Base-by-base conservation (phyloP, 2,797 vertebrate species). In the Hypotaenidia okinawae region DNA sequence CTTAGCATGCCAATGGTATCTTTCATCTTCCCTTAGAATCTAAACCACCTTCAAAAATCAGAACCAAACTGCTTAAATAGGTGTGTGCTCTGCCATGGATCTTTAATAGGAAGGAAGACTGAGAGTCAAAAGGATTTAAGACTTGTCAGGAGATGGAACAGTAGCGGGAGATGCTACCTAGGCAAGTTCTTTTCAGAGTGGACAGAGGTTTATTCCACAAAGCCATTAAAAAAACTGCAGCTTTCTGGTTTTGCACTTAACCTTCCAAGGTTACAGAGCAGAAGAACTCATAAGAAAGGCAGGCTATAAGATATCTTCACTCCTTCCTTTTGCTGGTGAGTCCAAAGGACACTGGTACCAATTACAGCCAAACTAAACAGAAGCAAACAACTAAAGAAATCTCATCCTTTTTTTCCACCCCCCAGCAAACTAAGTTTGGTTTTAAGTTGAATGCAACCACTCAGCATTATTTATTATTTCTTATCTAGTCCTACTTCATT, bases 401-500 rank as follows among this genome's bases (percentile, higher is more conserved):
- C 6, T 41, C 28, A 32, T 19, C 3, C 6, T 27, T 2, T n/a
- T 54, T 61, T 47, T 19, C 51, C 70, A 23, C 17, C 30, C 17
- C 49, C 23, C 23, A 45, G 4, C 6, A 81, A 11, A 58, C 7
- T 59, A 61, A 61, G 11, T 82, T 80, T 76, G 18, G 25, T 13
- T 10, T 86, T 73, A 79, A 67, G 25, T 5, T 32, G 32, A 61
- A 61, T 77, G 32, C 17, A 80, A 19, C 13, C 22, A 59, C 75
- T 79, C 77, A 82, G 51, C 27, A 21, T 73, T 86, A 88, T 69
- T 85, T 92, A 72, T 85, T 70, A 70, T 47, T 86, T 87, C n/a
- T 84, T 95, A 76, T 59, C 54, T 84, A 55, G 67, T 94, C 58
- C 61, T 88, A 69, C 21, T 92, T 89, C 70, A 84, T 28, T 83